phyloP scores from a whole-genome alignment of 2,888 invertebrate species.

The Sinodicranocentrus sp. region DNA sequence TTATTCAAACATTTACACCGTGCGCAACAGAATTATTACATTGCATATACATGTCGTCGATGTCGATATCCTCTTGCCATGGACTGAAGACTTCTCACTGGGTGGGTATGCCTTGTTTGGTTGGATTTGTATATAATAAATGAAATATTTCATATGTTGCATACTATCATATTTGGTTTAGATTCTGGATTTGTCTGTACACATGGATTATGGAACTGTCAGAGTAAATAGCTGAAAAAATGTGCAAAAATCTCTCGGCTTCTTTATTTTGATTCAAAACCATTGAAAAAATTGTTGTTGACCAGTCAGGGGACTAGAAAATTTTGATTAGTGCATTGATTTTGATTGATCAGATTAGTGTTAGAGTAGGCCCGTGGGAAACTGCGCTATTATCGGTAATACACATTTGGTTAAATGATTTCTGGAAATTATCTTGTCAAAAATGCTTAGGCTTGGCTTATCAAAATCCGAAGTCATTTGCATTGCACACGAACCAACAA shows the following conservation, averaged over 20 bases:
- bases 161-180: neutral
- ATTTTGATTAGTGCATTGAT: no score
- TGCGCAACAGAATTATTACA: neutral
- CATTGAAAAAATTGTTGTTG: no score
- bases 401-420: no score
- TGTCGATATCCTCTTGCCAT: no score
- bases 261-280: no score
- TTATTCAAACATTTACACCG: conserved; percentile 5
- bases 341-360: no score
- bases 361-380: no score
- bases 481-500: conserved; percentile 10
- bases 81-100: neutral
- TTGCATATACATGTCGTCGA: neutral
- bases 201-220: neutral
- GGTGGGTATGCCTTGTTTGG: neutral
- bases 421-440: no score
- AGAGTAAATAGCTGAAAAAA: neutral
- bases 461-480: neutral
- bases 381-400: no score
- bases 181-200: neutral
- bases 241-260: no score
- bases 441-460: no score
- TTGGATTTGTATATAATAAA: neutral
- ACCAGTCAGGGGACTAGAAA: no score
- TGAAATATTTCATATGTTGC: neutral